Evolutionary conservation across 2,113 vertebrate species (phyloP).

Genomic region (Chascanopsetta lugubris): DNA sequence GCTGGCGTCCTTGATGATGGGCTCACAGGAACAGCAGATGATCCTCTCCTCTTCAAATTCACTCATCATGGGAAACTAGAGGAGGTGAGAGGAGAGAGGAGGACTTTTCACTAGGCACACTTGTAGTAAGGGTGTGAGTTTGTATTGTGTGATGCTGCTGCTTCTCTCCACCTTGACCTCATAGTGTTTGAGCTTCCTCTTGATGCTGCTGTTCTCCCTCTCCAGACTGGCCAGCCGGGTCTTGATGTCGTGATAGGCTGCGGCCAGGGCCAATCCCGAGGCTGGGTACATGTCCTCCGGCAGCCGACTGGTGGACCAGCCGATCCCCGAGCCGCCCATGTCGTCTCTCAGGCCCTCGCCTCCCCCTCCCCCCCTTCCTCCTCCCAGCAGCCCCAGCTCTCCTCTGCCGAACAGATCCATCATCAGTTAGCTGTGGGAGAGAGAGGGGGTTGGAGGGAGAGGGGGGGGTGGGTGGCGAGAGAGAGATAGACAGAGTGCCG

Average conservation of each 20-base stretch:
- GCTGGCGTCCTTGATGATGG: slow-evolving; percentile 80
- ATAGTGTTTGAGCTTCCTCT: slow-evolving; percentile 87
- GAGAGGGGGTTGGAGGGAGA: neutral
- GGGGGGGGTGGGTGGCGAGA: neutral
- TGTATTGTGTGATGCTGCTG: neutral
- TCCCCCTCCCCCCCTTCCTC: too few species aligned
- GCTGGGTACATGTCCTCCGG: slow-evolving; percentile 87
- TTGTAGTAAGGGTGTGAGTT: neutral
- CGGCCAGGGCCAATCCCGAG: slow-evolving; percentile 90
- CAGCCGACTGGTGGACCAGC: slow-evolving; percentile 81
- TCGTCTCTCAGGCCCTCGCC: slow-evolving; percentile 86
- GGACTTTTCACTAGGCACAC: neutral
- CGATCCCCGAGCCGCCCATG: slow-evolving; percentile 79
- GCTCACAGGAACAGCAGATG: slow-evolving; percentile 73
- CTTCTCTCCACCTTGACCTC: slow-evolving; percentile 83
- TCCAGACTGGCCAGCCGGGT: slow-evolving; percentile 87
- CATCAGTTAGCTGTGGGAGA: slow-evolving; percentile 51
- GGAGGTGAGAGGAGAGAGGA: neutral
- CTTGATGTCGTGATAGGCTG: slow-evolving; percentile 92
- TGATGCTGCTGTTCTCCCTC: slow-evolving; percentile 90
- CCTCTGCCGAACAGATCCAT: slow-evolving; percentile 92
- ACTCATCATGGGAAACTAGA: slow-evolving; percentile 85
- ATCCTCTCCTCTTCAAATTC: slow-evolving; percentile 84
- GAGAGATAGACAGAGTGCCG: too few species aligned
- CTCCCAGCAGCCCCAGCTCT: slow-evolving; percentile 88